These are phyloP conservation scores for Lepus timidus DNA, from an alignment of 2,113 vertebrate genomes.

Conservation along the genomic window DNA sequence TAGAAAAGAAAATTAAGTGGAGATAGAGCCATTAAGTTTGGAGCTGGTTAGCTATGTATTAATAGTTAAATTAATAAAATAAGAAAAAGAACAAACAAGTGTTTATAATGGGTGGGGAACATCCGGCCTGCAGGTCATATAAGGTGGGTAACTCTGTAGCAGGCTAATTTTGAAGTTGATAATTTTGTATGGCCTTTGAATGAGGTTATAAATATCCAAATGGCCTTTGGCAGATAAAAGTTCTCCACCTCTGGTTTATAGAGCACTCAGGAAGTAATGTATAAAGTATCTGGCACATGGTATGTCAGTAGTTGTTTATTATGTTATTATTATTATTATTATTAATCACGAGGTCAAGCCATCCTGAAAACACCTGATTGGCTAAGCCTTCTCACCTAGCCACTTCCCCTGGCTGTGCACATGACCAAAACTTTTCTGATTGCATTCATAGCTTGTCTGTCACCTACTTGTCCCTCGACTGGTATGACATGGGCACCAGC, in stretches of 20 bases:
- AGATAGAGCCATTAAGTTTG: background rate
- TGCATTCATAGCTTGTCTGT: background rate
- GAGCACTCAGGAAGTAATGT: background rate
- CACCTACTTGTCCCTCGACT: background rate
- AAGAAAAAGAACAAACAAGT: too few relatives aligned
- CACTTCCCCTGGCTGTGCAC: background rate
- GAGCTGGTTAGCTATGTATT: background rate
- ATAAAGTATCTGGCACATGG: background rate
- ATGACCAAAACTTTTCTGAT: background rate
- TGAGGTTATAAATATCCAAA: too few relatives aligned
- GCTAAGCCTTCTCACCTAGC: background rate
- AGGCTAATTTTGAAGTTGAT: too few relatives aligned
- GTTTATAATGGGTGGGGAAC: too few relatives aligned
- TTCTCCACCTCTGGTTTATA: background rate
- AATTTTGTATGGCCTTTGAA: too few relatives aligned
- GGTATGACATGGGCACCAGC: background rate
- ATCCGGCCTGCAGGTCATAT: too few relatives aligned
- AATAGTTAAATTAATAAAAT: background rate
- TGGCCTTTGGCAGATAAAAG: too few relatives aligned
- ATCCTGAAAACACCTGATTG: background rate
- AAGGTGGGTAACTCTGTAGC: too few relatives aligned
- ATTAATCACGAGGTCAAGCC: background rate
- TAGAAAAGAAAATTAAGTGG: background rate
- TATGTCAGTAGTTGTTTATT: background rate
- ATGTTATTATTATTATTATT: background rate